Percentiles rank a stretch among this genome's conserved stretches.
These are phyloP conservation scores for Syngnathus acus DNA, from an alignment of 2,797 vertebrate species.

Conservation along the genomic window DNA sequence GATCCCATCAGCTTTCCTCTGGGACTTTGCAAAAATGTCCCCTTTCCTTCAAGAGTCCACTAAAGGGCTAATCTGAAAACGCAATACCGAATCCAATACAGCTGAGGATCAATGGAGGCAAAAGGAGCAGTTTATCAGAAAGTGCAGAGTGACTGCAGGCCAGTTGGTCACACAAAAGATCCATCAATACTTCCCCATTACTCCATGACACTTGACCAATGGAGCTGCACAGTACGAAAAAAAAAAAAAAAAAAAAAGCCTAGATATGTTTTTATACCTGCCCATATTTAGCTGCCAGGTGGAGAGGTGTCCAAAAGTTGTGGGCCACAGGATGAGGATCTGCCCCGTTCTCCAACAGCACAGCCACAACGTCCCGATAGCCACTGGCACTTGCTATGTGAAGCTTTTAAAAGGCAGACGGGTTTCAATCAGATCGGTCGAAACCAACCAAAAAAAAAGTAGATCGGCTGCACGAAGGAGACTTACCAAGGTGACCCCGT, in stretches of 20 bases:
- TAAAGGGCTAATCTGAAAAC: constrained; percentile 39
- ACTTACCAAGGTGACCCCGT: constrained; percentile 87
- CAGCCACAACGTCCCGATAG: constrained; percentile 79
- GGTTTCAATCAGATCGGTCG: neutral
- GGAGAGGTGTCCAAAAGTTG: constrained; percentile 86
- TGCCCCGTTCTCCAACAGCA: constrained; percentile 77
- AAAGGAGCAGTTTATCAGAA: constrained; percentile 43
- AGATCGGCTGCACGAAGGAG: neutral
- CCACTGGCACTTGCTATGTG: constrained; percentile 88
- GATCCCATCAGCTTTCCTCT: constrained; percentile 19
- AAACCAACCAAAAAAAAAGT: neutral
- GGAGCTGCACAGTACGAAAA: neutral
- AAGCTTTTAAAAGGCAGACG: constrained; percentile 62
- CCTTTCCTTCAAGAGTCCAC: constrained; percentile 33
- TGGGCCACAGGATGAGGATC: constrained; percentile 76
- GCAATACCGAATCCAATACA: constrained; percentile 21
- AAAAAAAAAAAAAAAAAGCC: neutral
- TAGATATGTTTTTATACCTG: constrained; percentile 71
- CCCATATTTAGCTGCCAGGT: constrained; percentile 90
- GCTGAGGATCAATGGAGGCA: constrained; percentile 34
- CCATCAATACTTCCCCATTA: constrained; percentile 33
- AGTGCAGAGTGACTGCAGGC: constrained; percentile 24
- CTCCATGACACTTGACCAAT: constrained; percentile 11
- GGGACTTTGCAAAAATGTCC: constrained; percentile 43
- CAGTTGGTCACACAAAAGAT: constrained; percentile 9